These are phyloP conservation scores for Gopherus flavomarginatus DNA, from an alignment of 2,113 vertebrate genomes.

Conservation along the genomic window DNA sequence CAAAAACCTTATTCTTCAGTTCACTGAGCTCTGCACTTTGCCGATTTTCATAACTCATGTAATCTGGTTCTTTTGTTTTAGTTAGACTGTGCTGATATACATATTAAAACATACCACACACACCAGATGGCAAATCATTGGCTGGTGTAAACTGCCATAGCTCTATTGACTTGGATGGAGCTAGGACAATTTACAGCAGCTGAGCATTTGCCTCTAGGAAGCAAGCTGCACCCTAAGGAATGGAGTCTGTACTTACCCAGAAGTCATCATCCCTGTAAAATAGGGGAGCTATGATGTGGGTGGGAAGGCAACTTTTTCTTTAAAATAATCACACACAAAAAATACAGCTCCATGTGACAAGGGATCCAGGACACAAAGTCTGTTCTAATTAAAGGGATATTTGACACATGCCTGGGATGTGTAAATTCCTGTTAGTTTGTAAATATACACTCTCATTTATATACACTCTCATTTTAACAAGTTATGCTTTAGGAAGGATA, in stretches of 20 bases:
- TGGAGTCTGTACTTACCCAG: neutral
- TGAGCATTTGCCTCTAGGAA: neutral
- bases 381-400: neutral
- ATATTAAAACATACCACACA: neutral
- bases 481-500: neutral
- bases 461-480: neutral
- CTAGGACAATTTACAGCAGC: neutral
- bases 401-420: fast-evolving
- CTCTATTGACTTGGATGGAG: fast-evolving
- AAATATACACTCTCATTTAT: too few species aligned
- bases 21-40: neutral
- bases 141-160: neutral
- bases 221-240: neutral
- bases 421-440: too few species aligned
- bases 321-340: neutral
- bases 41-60: neutral
- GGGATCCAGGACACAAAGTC: neutral
- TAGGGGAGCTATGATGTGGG: neutral
- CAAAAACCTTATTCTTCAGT: neutral
- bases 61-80: neutral
- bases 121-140: neutral
- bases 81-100: neutral
- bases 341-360: neutral
- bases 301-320: neutral
- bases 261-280: constrained; percentile 1